Percentiles rank a stretch among this genome's conserved stretches.
These are phyloP conservation scores for Mormyrops attenuatus DNA, from an alignment of 2,797 vertebrate genomes.

Conservation along the genomic window DNA sequence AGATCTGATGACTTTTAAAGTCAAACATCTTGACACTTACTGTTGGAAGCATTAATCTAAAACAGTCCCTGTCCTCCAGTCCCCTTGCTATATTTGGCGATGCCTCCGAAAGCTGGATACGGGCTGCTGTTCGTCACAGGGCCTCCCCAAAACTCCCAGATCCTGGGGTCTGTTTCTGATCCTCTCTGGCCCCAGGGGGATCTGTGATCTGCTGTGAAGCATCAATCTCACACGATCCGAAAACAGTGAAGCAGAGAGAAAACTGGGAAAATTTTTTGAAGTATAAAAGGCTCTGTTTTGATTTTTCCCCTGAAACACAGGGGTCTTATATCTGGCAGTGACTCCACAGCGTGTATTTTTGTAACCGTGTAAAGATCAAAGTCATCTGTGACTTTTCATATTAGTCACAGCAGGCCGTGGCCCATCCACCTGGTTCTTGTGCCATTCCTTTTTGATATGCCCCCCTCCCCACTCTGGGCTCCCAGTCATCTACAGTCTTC, in stretches of 20 bases:
- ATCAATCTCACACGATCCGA: neutral
- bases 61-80: constrained; percentile 37
- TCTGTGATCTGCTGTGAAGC: neutral
- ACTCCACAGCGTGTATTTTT: neutral
- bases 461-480: constrained; percentile 22
- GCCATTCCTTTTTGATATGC: neutral
- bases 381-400: constrained; percentile 6
- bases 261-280: constrained; percentile 12
- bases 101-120: constrained; percentile 15
- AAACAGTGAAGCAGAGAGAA: neutral
- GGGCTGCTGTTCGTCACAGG: neutral
- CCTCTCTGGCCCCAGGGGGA: neutral
- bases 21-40: neutral
- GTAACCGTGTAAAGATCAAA: neutral
- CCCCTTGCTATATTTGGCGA: constrained; percentile 42
- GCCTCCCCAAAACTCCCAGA: neutral
- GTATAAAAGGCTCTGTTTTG: neutral
- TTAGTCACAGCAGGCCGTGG: neutral
- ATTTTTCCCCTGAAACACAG: neutral
- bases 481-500: neutral
- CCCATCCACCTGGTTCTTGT: neutral
- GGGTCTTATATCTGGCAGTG: neutral
- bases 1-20: neutral
- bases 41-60: constrained; percentile 36
- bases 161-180: neutral